phyloP scores from a whole-genome alignment of 1,140 invertebrate genomes.

The Hylaeus anthracinus region DNA sequence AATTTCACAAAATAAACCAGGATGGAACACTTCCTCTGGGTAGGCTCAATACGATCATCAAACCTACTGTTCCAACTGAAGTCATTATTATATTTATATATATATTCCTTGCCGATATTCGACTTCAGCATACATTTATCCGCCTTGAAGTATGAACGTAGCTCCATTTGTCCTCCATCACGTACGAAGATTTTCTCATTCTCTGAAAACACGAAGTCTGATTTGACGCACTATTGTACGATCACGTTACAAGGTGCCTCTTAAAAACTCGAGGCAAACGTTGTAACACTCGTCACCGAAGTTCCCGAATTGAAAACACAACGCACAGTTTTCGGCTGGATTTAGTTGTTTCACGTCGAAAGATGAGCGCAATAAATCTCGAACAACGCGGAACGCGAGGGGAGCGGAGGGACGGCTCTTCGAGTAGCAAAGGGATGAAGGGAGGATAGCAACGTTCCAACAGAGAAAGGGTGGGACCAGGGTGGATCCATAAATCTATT shows the following conservation, averaged over 20 bases:
- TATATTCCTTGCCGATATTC: background rate
- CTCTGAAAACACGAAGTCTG: background rate
- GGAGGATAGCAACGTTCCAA: slow-evolving; percentile 48
- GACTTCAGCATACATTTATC: background rate
- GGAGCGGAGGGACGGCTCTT: background rate
- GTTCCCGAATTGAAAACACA: background rate
- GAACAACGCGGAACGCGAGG: slow-evolving; percentile 40
- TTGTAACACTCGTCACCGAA: background rate
- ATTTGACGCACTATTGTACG: background rate
- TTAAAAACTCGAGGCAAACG: background rate
- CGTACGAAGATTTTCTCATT: background rate
- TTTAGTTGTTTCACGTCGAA: slow-evolving; percentile 40
- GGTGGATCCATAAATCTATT: slow-evolving; percentile 69
- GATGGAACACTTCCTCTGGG: background rate
- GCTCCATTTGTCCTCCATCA: no score
- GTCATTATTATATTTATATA: background rate
- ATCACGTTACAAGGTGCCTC: background rate
- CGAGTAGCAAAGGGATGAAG: slow-evolving; percentile 12
- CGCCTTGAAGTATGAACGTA: no score
- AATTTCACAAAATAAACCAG: background rate
- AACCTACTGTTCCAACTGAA: no score
- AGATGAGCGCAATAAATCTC: slow-evolving; percentile 54
- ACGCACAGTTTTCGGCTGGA: slow-evolving; percentile 9
- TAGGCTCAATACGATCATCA: no score
- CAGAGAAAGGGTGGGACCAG: slow-evolving; percentile 70